Evolutionary conservation across 1,140 invertebrate species (phyloP).

Genomic region (Aphis craccivora): DNA sequence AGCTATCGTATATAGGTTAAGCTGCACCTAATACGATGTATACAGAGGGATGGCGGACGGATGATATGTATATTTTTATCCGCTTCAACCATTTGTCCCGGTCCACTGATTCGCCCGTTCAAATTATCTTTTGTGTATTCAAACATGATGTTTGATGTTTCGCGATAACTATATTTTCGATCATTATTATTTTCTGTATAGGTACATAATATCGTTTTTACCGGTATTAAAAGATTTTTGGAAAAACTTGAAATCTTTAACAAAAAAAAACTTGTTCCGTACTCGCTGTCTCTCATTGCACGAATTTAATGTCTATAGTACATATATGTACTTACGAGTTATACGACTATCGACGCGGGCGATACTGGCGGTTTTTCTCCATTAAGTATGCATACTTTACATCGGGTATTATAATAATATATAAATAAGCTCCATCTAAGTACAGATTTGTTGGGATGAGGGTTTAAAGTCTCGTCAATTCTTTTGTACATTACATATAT

Average conservation of each 20-base stretch:
- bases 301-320: background rate
- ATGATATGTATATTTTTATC: constrained; percentile 12
- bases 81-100: background rate
- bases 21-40: background rate
- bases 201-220: background rate
- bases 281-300: background rate
- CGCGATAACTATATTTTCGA: background rate
- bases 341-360: background rate
- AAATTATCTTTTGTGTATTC: background rate
- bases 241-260: background rate
- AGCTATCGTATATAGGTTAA: background rate
- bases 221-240: background rate
- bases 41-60: background rate
- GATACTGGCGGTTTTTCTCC: background rate
- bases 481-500: background rate
- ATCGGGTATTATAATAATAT: background rate
- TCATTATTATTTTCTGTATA: background rate
- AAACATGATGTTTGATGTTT: background rate
- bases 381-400: too few relatives aligned
- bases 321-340: background rate
- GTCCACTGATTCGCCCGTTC: background rate
- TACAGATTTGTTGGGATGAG: background rate
- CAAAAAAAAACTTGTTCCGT: background rate
- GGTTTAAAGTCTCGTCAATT: background rate
- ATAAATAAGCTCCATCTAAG: background rate